Percentiles rank a stretch among this genome's conserved stretches.
phyloP scores from a whole-genome alignment of 1,140 invertebrate genomes.

The Pseudomyrmex pallidus region DNA sequence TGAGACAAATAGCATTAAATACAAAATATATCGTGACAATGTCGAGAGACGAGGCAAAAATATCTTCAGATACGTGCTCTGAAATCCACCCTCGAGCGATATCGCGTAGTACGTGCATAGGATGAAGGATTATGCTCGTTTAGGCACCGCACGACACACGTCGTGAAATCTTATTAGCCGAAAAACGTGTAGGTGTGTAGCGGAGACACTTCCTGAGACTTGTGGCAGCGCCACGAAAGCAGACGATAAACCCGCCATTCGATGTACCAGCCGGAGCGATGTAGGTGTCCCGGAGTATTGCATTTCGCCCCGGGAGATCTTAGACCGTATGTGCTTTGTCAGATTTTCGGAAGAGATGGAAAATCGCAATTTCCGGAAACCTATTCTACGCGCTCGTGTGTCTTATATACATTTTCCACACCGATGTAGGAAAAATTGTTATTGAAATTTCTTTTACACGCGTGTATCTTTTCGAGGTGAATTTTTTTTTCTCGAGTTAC shows the following conservation, averaged over 20 bases:
- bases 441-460: constrained; percentile 4
- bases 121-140: constrained; percentile 64
- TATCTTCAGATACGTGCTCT: constrained; percentile 12
- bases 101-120: constrained; percentile 60
- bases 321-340: constrained; percentile 43
- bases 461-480: too few species aligned
- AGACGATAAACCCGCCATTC: constrained; percentile 20
- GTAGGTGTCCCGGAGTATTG: constrained; percentile 39
- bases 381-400: neutral
- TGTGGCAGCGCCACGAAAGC: constrained; percentile 14
- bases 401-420: neutral
- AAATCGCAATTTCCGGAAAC: constrained; percentile 27
- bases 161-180: constrained; percentile 68
- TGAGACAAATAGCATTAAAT: neutral
- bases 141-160: constrained; percentile 38
- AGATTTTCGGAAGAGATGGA: constrained; percentile 47
- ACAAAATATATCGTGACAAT: neutral
- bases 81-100: constrained; percentile 58
- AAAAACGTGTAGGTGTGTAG: constrained; percentile 54
- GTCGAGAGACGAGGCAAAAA: neutral
- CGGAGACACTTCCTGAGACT: constrained; percentile 6
- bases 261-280: neutral
- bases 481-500: too few species aligned
- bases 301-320: constrained; percentile 29
- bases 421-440: constrained; percentile 11